phyloP scores from a whole-genome alignment of 2,113 vertebrate species.

The Microtus richardsoni region DNA sequence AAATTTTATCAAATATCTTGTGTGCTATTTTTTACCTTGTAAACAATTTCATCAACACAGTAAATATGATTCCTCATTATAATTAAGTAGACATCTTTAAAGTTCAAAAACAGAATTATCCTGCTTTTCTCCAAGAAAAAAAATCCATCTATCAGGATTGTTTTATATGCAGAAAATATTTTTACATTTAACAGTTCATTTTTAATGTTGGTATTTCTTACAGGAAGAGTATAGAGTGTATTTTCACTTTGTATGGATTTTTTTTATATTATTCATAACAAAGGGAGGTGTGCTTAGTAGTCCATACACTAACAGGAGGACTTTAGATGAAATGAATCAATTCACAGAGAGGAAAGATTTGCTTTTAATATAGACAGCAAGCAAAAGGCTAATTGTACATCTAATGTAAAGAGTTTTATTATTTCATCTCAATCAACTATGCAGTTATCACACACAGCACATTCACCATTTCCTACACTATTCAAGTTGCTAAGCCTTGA shows the following conservation, averaged over 20 bases:
- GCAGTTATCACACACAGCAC: conserved; percentile 75
- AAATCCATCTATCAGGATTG: conserved; percentile 55
- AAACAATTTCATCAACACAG: conserved; percentile 58
- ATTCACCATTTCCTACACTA: background rate
- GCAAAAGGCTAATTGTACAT: conserved; percentile 75
- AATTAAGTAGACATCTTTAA: conserved; percentile 75
- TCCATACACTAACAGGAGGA: conserved; percentile 68
- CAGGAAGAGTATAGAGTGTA: conserved; percentile 51
- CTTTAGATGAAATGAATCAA: conserved; percentile 70
- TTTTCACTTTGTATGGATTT: conserved; percentile 75
- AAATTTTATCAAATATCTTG: background rate
- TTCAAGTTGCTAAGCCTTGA: background rate
- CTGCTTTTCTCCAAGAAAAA: conserved; percentile 68
- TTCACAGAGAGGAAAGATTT: conserved; percentile 17
- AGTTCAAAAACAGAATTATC: conserved; percentile 49
- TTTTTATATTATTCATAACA: conserved; percentile 78
- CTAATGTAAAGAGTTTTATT: conserved; percentile 78
- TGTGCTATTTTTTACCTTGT: background rate
- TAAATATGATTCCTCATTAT: conserved; percentile 59
- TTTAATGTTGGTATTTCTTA: conserved; percentile 68
- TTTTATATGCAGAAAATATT: conserved; percentile 57
- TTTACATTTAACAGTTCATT: conserved; percentile 74
- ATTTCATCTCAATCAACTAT: conserved; percentile 77
- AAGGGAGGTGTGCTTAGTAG: conserved; percentile 80
- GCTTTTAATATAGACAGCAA: conserved; percentile 69